phyloP scores from a whole-genome alignment of 2,113 vertebrate genomes.

The Urocolius indicus region DNA sequence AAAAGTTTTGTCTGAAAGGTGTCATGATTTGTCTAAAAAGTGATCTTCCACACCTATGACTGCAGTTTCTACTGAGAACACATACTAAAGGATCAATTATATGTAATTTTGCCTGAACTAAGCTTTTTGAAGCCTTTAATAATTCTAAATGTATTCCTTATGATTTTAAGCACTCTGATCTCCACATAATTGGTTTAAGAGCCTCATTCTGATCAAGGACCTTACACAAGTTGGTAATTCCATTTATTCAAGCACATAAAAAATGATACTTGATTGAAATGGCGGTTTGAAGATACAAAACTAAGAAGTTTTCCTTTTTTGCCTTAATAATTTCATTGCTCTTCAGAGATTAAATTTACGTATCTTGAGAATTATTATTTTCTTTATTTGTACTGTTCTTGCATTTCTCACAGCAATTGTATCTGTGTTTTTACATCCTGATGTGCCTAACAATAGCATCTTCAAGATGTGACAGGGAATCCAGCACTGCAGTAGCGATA shows the following conservation, averaged over 20 bases:
- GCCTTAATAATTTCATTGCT: not conserved
- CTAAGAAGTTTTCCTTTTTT: not conserved
- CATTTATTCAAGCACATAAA: slow-evolving; percentile 53
- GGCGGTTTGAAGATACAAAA: slow-evolving; percentile 45
- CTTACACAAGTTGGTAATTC: slow-evolving; percentile 50
- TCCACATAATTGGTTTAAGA: slow-evolving; percentile 68
- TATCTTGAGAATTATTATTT: not conserved
- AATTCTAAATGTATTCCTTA: slow-evolving; percentile 56
- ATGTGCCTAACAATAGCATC: not conserved
- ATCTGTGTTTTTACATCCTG: not conserved
- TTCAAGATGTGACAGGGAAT: not conserved
- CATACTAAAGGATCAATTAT: slow-evolving; percentile 60
- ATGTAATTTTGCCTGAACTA: slow-evolving; percentile 48
- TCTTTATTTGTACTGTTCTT: not conserved
- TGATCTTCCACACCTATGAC: slow-evolving; percentile 41
- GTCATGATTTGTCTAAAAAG: not conserved
- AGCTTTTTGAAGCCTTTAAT: slow-evolving; percentile 60
- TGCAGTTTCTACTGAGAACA: slow-evolving; percentile 44
- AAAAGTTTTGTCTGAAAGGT: not conserved
- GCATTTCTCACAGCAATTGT: not conserved
- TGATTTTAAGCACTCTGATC: slow-evolving; percentile 58
- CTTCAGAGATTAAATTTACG: not conserved
- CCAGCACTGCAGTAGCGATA: not conserved
- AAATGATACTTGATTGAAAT: slow-evolving; percentile 57
- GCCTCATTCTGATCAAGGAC: slow-evolving; percentile 60